phyloP scores from a whole-genome alignment of 2,888 invertebrate genomes.

The Magallana nippona region DNA sequence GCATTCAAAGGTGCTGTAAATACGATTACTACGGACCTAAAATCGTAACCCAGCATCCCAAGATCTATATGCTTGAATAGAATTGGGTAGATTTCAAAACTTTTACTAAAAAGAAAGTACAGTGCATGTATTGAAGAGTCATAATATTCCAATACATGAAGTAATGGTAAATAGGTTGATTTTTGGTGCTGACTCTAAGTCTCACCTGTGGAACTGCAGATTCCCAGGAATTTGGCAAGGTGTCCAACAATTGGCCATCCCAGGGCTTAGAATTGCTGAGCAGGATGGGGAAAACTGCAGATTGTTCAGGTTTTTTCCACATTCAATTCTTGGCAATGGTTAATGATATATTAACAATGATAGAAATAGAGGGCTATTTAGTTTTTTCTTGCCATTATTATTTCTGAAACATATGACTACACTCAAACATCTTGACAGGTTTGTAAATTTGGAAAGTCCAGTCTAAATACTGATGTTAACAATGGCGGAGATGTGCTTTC shows the following conservation, averaged over 20 bases:
- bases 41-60: too few species aligned
- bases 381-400: conserved; percentile 39
- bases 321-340: conserved; percentile 33
- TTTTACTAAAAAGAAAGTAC: too few species aligned
- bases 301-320: conserved; percentile 19
- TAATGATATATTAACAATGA: conserved; percentile 35
- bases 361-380: conserved; percentile 36
- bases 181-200: too few species aligned
- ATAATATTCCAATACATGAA: too few species aligned
- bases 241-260: conserved; percentile 24
- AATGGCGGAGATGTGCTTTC: conserved; percentile 35
- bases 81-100: too few species aligned
- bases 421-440: conserved; percentile 51
- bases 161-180: too few species aligned
- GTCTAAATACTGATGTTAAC: conserved; percentile 43
- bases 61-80: too few species aligned
- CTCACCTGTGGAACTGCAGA: conserved; percentile 15
- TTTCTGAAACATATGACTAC: conserved; percentile 48
- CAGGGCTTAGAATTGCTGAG: neutral
- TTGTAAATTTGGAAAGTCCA: conserved; percentile 44
- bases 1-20: too few species aligned
- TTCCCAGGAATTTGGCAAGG: conserved; percentile 19
- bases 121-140: too few species aligned
- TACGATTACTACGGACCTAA: too few species aligned
- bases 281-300: conserved; percentile 15